A percentile compares a stretch with the other conserved stretches of the same genome.
Evolutionary conservation across 2,888 invertebrate species (phyloP).

Genomic region (Drosophila pseudotakahashii): DNA sequence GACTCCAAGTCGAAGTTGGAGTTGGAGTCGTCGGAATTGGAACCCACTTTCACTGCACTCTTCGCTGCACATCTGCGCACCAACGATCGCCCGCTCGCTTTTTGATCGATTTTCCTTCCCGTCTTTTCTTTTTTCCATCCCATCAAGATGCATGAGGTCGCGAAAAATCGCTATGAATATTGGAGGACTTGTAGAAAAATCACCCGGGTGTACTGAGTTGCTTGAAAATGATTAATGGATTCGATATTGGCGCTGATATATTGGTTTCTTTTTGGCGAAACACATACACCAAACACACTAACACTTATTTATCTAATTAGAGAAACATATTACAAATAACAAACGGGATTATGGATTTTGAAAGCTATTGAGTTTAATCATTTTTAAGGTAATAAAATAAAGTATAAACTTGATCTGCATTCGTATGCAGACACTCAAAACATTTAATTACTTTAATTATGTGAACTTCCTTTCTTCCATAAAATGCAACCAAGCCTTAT

Average conservation of each 20-base stretch:
- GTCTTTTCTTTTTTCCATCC: slow-evolving; percentile 38
- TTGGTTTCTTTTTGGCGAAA: background rate
- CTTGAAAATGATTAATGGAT: slow-evolving; percentile 18
- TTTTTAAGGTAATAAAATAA: too few species aligned
- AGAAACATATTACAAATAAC: too few species aligned
- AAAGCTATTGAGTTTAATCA: too few species aligned
- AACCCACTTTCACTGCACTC: slow-evolving; percentile 71
- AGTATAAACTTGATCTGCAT: too few species aligned
- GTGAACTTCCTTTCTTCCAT: background rate
- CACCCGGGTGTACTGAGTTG: slow-evolving; percentile 4
- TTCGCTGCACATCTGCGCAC: slow-evolving; percentile 57
- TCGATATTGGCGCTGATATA: background rate
- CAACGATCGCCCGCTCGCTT: slow-evolving; percentile 44
- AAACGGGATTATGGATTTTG: too few species aligned
- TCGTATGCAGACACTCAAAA: background rate
- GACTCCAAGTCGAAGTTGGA: slow-evolving; percentile 9
- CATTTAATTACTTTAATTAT: background rate
- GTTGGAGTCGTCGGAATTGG: slow-evolving; percentile 22
- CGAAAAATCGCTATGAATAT: slow-evolving; percentile 6
- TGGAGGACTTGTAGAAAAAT: background rate
- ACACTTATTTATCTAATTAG: too few species aligned
- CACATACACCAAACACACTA: too few species aligned
- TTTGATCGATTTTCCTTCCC: slow-evolving; percentile 50
- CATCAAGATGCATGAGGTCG: slow-evolving; percentile 47
- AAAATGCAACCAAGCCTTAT: slow-evolving; percentile 3